A percentile compares a stretch with the other conserved stretches of the same genome.
Evolutionary conservation across 2,888 invertebrate species (phyloP).

Genomic region (Strigamia transsilvanica): DNA sequence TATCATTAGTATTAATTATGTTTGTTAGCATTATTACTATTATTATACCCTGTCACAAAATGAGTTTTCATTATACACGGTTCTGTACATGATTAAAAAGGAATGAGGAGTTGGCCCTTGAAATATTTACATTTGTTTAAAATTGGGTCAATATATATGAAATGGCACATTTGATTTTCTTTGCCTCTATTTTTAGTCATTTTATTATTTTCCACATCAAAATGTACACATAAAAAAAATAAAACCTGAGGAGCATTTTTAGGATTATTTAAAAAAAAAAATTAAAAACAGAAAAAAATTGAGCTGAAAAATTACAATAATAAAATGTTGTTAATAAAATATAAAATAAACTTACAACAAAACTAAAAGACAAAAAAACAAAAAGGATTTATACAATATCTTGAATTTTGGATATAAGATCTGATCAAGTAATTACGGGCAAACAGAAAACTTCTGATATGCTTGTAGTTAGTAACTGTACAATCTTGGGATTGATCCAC

Average conservation of each 20-base stretch:
- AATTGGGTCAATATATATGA: background rate
- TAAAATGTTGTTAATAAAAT: background rate
- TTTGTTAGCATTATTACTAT: constrained; percentile 14
- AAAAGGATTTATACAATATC: constrained; percentile 9
- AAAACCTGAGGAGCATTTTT: constrained; percentile 37
- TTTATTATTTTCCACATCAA: constrained; percentile 38
- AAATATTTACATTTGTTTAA: constrained; percentile 36
- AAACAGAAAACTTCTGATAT: constrained; percentile 27
- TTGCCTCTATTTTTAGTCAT: constrained; percentile 16
- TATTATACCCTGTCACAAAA: constrained; percentile 44
- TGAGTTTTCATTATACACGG: constrained; percentile 43
- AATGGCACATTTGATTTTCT: constrained; percentile 38
- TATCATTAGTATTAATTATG: background rate
- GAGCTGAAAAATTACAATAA: constrained; percentile 20
- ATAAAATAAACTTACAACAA: background rate
- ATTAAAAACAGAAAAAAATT: background rate
- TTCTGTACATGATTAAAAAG: constrained; percentile 35
- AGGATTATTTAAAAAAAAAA: background rate
- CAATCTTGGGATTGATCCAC: constrained; percentile 13
- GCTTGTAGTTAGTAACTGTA: background rate
- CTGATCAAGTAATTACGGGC: background rate
- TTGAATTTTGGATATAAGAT: constrained; percentile 18
- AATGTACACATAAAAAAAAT: constrained; percentile 14
- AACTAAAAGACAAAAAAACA: background rate
- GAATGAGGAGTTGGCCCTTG: constrained; percentile 1